Evolutionary conservation across 2,113 vertebrate genomes (phyloP).

Genomic region (Megalops atlanticus): DNA sequence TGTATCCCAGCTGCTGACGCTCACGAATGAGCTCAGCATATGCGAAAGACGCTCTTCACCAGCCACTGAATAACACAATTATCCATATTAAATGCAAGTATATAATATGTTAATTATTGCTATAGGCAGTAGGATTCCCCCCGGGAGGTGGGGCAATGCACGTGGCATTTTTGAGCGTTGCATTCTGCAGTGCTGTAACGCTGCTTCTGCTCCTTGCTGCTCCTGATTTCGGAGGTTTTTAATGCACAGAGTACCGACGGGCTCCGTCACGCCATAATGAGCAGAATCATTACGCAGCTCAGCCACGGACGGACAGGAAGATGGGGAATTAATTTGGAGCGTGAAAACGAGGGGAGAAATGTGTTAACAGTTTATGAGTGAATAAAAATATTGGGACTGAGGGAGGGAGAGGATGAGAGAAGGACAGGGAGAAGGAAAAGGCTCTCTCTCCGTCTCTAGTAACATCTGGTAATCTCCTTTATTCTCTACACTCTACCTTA

Average conservation of each 20-base stretch:
- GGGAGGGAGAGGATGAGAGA: neutral
- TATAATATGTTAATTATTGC: neutral
- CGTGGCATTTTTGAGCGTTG: no score
- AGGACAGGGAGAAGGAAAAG: no score
- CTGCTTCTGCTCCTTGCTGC: neutral
- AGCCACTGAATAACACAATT: neutral
- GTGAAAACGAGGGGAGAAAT: neutral
- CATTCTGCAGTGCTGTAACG: neutral
- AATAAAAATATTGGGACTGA: no score
- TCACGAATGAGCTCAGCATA: no score
- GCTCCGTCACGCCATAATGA: neutral
- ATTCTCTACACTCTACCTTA: no score
- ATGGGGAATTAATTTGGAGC: neutral
- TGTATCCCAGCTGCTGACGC: neutral
- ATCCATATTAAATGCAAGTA: neutral
- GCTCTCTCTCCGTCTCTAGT: no score
- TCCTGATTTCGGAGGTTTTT: no score
- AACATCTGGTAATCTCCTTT: no score
- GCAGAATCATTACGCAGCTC: slow-evolving; percentile 43
- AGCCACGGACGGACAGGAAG: slow-evolving; percentile 67
- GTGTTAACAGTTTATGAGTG: no score
- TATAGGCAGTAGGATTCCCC: no score
- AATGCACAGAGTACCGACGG: neutral
- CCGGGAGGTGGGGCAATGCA: no score
- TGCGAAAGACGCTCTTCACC: neutral